Conservation (phyloP, 1,140 invertebrate species). For the Leptinotarsa defecta region DNA sequence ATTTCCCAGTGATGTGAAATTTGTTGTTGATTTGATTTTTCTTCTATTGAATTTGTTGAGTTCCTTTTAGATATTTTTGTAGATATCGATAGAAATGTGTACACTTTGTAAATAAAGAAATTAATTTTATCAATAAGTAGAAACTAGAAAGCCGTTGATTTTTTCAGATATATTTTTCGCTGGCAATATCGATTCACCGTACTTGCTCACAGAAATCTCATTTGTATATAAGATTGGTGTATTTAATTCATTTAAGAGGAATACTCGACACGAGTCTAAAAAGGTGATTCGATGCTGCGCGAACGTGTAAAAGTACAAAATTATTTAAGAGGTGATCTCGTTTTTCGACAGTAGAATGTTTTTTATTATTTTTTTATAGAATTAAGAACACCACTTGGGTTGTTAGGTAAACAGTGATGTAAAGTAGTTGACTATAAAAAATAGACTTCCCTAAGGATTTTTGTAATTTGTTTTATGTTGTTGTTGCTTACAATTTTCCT, state of each 20-base stretch:
- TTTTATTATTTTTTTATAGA: constrained; percentile 43
- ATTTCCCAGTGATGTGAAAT: constrained; percentile 33
- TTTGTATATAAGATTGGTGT: constrained; percentile 27
- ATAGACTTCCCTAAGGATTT: constrained; percentile 31
- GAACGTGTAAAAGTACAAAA: constrained; percentile 50
- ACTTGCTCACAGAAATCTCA: constrained; percentile 34
- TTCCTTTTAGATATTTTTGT: constrained; percentile 34
- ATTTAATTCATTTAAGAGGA: constrained; percentile 22
- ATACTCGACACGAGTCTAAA: constrained; percentile 10
- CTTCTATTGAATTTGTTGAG: constrained; percentile 32
- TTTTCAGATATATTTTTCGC: constrained; percentile 23
- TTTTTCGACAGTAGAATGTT: constrained; percentile 47
- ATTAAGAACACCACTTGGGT: constrained; percentile 35
- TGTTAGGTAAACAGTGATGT: constrained; percentile 34
- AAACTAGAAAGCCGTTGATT: constrained; percentile 39
- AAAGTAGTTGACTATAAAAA: constrained; percentile 31
- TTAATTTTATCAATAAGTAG: constrained; percentile 37
- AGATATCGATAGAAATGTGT: constrained; percentile 41
- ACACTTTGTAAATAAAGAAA: constrained; percentile 39
- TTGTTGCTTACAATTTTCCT: constrained; percentile 28
- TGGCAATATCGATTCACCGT: constrained; percentile 36
- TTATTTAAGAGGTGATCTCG: constrained; percentile 53
- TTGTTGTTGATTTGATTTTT: constrained; percentile 30
- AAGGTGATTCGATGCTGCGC: constrained; percentile 35
- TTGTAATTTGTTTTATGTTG: constrained; percentile 33